Evolutionary conservation across 1,140 invertebrate genomes (phyloP), one percentile per base, ranked within the genome.

Genomic region (Monochamus saltuarius): DNA sequence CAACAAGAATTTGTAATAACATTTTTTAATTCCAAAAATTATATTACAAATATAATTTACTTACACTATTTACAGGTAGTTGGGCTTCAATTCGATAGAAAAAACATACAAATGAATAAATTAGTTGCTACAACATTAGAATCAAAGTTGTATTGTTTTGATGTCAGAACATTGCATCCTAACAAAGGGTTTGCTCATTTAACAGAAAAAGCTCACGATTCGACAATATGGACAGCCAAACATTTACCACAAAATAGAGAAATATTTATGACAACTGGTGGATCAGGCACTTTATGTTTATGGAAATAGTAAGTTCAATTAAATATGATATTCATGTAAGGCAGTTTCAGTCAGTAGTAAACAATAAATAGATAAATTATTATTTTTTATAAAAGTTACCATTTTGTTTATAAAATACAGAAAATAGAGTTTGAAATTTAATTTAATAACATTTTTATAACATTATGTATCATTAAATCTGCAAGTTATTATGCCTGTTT

Each of bases 21-120:
- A n/a, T n/a, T n/a, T n/a, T n/a, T n/a, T n/a, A n/a, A n/a, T n/a
- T n/a, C n/a, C n/a, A n/a, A n/a, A n/a, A n/a, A n/a, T n/a, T n/a
- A n/a, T n/a, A n/a, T n/a, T n/a, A n/a, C n/a, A n/a, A n/a, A n/a
- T n/a, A n/a, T n/a, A n/a, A n/a, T n/a, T n/a, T n/a, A n/a, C n/a
- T n/a, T n/a, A n/a, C 6, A 29, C 22, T 51, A 3, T 54, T 40
- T 46, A 11, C 67, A 90, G 88, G 85, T 97, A 7, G 97, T 95
- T 70, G 83, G 83, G 52, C 45, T 95, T 10, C 92, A 98, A 77
- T 98, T 98, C 80, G 95, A 98, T 77, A 80, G 95, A 22, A 92
- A 90, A 73, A 94, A 97, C 73, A 97, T 97, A 67, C 80, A 84
- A 58, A 97, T 97, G 93, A 98, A 98, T 73, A 98, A 98, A 80